Evolutionary conservation across 2,113 vertebrate species (phyloP).

Genomic region (Rana temporaria): DNA sequence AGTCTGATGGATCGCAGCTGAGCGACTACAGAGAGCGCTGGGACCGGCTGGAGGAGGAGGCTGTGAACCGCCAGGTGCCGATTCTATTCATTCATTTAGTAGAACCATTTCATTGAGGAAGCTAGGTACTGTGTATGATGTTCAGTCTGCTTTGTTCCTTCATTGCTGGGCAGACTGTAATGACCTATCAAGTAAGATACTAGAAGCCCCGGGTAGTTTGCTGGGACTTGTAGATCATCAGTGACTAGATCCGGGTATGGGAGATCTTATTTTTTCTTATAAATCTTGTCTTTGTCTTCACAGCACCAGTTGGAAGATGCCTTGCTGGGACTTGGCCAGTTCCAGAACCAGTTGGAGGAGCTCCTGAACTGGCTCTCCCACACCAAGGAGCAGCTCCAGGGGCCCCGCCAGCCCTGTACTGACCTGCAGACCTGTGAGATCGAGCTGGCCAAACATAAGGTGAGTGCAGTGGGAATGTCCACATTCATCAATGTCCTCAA

Average conservation of each 20-base stretch:
- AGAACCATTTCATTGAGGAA: no score
- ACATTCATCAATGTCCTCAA: background rate
- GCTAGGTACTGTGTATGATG: no score
- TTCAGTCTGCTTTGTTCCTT: no score
- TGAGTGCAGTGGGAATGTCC: slow-evolving; percentile 55
- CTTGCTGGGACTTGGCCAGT: slow-evolving; percentile 85
- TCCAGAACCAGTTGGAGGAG: slow-evolving; percentile 86
- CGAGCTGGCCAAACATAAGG: slow-evolving; percentile 90
- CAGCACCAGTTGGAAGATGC: slow-evolving; percentile 87
- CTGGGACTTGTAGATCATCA: no score
- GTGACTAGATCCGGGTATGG: no score
- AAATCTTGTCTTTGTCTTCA: background rate
- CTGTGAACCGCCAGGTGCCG: slow-evolving; percentile 80
- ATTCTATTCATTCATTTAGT: no score
- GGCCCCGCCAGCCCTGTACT: slow-evolving; percentile 68
- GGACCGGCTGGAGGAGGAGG: slow-evolving; percentile 83
- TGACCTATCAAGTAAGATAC: no score
- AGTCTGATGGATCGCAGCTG: slow-evolving; percentile 63
- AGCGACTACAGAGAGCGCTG: slow-evolving; percentile 81
- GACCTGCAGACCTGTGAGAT: slow-evolving; percentile 90
- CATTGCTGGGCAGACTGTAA: no score
- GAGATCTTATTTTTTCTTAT: no score
- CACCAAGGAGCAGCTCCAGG: slow-evolving; percentile 78
- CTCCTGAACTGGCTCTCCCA: slow-evolving; percentile 80
- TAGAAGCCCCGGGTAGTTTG: no score